phyloP scores from a whole-genome alignment of 2,113 vertebrate species.

The Pungitius pungitius region DNA sequence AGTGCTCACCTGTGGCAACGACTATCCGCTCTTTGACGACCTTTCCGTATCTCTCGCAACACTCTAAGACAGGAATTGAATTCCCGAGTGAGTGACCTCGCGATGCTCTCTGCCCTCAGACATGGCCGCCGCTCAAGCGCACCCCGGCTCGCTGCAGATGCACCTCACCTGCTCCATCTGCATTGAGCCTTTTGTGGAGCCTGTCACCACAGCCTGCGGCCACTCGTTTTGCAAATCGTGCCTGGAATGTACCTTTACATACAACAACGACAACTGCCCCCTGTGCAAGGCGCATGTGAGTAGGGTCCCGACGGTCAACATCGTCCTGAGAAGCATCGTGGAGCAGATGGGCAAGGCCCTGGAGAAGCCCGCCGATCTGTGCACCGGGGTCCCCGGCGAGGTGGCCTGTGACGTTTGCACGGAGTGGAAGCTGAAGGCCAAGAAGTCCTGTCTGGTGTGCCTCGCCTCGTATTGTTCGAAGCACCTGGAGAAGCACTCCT shows the following conservation, averaged over 20 bases:
- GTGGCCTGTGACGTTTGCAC: constrained; percentile 88
- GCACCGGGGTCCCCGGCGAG: constrained; percentile 65
- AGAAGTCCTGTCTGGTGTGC: constrained; percentile 91
- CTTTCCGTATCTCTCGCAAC: too few relatives aligned
- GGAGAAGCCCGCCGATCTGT: background rate
- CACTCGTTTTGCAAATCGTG: constrained; percentile 71
- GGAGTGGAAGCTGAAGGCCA: constrained; percentile 81
- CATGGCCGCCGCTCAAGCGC: constrained; percentile 27
- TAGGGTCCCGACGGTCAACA: constrained; percentile 27
- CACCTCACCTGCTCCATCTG: constrained; percentile 70
- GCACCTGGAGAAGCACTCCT: constrained; percentile 86
- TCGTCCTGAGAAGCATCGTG: constrained; percentile 44
- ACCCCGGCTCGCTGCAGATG: background rate
- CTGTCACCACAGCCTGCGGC: constrained; percentile 67
- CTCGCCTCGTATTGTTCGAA: constrained; percentile 88
- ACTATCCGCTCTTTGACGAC: background rate
- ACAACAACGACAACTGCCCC: constrained; percentile 13
- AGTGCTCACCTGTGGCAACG: background rate
- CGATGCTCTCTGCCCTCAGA: constrained; percentile 21
- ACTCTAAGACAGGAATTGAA: background rate
- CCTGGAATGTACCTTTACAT: accelerated
- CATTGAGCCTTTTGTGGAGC: constrained; percentile 39
- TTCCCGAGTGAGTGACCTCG: background rate
- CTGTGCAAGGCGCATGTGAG: constrained; percentile 38
- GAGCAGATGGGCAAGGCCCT: background rate